phyloP scores from a whole-genome alignment of 2,113 vertebrate genomes.

The Heterochromis multidens region DNA sequence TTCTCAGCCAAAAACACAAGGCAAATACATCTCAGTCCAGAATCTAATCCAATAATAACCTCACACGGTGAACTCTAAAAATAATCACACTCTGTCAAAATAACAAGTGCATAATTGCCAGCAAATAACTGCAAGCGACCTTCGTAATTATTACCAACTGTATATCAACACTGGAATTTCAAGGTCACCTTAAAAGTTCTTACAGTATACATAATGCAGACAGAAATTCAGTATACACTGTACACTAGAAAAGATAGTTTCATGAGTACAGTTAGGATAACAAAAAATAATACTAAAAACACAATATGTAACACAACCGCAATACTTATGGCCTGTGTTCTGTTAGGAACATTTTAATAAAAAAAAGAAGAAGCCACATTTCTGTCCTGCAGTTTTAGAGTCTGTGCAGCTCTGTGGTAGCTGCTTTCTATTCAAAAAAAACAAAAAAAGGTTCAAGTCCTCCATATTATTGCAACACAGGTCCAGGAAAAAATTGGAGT shows the following conservation, averaged over 20 bases:
- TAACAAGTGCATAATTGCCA: slow-evolving; percentile 17
- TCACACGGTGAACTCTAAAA: slow-evolving; percentile 42
- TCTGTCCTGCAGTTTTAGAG: slow-evolving; percentile 23
- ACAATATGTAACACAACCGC: slow-evolving; percentile 45
- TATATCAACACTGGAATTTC: neutral
- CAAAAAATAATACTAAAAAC: slow-evolving; percentile 36
- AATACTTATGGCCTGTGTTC: slow-evolving; percentile 6
- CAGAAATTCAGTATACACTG: slow-evolving; percentile 23
- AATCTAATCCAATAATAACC: slow-evolving; percentile 64
- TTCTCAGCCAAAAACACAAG: slow-evolving; percentile 39
- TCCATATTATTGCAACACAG: neutral
- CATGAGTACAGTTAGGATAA: slow-evolving; percentile 47
- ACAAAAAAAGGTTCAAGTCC: neutral
- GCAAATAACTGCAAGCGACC: neutral
- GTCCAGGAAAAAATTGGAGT: neutral
- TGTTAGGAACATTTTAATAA: neutral
- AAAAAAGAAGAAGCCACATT: neutral
- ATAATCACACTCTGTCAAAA: slow-evolving; percentile 45
- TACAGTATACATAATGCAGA: slow-evolving; percentile 13
- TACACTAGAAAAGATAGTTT: slow-evolving; percentile 41
- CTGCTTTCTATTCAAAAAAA: slow-evolving; percentile 15
- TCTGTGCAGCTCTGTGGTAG: neutral
- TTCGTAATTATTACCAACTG: neutral
- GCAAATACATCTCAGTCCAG: slow-evolving; percentile 23
- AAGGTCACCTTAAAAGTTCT: slow-evolving; percentile 36